Evolutionary conservation across 2,113 vertebrate species (phyloP).

Genomic region (Hoplias malabaricus): DNA sequence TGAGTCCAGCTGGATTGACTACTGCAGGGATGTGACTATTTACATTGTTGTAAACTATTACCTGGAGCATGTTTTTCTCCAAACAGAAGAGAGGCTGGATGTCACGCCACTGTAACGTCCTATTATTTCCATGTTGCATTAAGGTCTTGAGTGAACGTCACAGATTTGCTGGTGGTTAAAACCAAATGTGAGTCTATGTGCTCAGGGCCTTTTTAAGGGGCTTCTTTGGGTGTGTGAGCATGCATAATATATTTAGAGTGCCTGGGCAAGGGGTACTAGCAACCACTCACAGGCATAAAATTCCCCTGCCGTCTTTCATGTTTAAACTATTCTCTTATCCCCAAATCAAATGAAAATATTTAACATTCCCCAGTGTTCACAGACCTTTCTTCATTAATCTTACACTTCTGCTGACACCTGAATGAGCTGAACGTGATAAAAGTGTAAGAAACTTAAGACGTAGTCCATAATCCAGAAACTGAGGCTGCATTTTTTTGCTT

Average conservation of each 20-base stretch:
- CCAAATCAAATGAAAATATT: conserved; percentile 8
- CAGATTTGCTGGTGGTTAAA: background rate
- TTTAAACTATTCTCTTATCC: conserved; percentile 24
- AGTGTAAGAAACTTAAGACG: background rate
- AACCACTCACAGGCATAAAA: background rate
- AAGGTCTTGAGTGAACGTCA: background rate
- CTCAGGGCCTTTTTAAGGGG: conserved; percentile 5
- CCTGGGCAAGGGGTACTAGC: conserved; percentile 1
- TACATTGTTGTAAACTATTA: background rate
- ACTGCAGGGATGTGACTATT: background rate
- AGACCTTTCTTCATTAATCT: background rate
- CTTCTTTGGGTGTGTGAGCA: conserved; percentile 3
- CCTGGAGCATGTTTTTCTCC: background rate
- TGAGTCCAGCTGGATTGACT: background rate
- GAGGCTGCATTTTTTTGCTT: background rate
- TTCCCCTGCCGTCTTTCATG: conserved; percentile 10
- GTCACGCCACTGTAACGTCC: background rate
- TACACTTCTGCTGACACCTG: background rate
- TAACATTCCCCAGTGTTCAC: background rate
- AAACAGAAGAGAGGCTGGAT: background rate
- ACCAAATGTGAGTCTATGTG: conserved; percentile 7
- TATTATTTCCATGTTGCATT: background rate
- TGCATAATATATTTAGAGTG: conserved; percentile 25
- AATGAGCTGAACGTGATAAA: background rate
- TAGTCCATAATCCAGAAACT: background rate